These are phyloP conservation scores for Drosophila nigricruria DNA, from an alignment of 2,888 invertebrate species.

Conservation along the genomic window DNA sequence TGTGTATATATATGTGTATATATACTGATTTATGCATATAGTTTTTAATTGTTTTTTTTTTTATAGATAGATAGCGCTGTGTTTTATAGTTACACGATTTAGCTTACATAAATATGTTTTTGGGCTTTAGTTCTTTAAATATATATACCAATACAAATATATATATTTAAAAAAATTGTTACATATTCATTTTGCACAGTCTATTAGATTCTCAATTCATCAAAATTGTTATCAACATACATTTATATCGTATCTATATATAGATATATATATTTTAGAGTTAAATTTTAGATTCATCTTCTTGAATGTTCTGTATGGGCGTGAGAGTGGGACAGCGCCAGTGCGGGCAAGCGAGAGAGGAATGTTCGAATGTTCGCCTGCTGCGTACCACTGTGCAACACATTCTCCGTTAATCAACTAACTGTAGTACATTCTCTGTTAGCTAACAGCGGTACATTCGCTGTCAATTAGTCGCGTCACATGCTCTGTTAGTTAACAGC, in stretches of 20 bases:
- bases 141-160: slow-evolving; percentile 62
- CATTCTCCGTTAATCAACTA: slow-evolving; percentile 17
- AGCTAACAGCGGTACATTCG: slow-evolving; percentile 11
- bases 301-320: slow-evolving; percentile 16
- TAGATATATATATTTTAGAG: slow-evolving; percentile 37
- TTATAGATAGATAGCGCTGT: slow-evolving; percentile 52
- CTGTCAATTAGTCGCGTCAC: slow-evolving; percentile 12
- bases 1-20: slow-evolving; percentile 23
- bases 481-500: slow-evolving; percentile 26
- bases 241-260: slow-evolving; percentile 52
- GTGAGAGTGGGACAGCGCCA: slow-evolving; percentile 2
- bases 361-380: slow-evolving; percentile 20
- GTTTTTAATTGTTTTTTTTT: slow-evolving; percentile 8
- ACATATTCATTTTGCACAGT: slow-evolving; percentile 74
- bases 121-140: slow-evolving; percentile 55
- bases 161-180: slow-evolving; percentile 61
- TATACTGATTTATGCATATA: slow-evolving; percentile 33
- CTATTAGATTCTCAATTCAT: slow-evolving; percentile 81
- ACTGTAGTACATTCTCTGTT: slow-evolving; percentile 12
- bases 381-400: slow-evolving; percentile 14
- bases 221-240: slow-evolving; percentile 79
- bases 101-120: slow-evolving; percentile 54
- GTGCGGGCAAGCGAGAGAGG: slow-evolving; percentile 3
- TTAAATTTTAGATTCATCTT: slow-evolving; percentile 22
- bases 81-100: slow-evolving; percentile 52